These are phyloP conservation scores for Anguilla anguilla DNA, from an alignment of 2,797 vertebrate species.

Conservation along the genomic window DNA sequence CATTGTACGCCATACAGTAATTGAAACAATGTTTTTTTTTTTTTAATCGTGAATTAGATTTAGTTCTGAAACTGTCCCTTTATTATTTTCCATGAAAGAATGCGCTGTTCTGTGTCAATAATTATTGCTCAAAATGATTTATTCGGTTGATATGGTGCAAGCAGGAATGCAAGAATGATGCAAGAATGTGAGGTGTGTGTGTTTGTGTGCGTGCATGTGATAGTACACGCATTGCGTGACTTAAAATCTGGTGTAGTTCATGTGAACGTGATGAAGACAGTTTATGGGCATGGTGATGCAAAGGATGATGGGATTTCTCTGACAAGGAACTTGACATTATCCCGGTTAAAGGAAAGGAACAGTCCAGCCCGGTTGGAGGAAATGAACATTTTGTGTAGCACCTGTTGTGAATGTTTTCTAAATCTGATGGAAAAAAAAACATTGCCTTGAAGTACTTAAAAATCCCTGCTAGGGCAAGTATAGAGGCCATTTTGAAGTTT, in stretches of 20 bases:
- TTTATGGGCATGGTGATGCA: neutral
- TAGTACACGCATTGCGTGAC: neutral
- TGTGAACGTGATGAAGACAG: neutral
- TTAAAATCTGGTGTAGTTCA: neutral
- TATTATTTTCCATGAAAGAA: neutral
- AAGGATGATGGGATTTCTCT: neutral
- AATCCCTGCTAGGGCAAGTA: neutral
- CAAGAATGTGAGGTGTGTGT: neutral
- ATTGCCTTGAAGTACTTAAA: neutral
- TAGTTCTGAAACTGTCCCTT: neutral
- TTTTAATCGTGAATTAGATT: neutral
- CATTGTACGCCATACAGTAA: neutral
- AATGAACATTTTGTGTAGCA: neutral
- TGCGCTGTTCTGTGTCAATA: neutral
- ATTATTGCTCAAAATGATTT: constrained; percentile 25
- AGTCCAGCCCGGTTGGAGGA: neutral
- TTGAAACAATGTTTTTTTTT: neutral
- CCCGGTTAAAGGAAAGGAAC: neutral
- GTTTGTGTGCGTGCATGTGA: neutral
- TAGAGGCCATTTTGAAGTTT: neutral
- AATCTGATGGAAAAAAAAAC: too few species aligned
- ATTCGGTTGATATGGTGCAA: neutral
- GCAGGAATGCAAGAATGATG: neutral
- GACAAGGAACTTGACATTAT: neutral
- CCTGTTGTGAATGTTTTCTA: neutral